Evolutionary conservation across 2,113 vertebrate genomes (phyloP).

Genomic region (Rhabdomys dilectus): DNA sequence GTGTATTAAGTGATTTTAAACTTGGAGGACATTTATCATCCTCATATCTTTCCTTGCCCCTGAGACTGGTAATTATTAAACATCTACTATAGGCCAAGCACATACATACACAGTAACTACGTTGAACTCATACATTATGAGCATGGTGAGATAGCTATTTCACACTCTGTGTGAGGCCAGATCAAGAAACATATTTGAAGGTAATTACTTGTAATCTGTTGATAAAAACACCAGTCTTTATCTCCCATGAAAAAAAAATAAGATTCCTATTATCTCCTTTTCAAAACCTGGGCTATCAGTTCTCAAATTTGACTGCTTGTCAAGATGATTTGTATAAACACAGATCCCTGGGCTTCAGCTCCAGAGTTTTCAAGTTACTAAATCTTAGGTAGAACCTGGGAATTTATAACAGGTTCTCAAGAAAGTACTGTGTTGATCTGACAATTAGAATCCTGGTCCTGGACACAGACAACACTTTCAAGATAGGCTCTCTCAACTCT

Average conservation of each 20-base stretch:
- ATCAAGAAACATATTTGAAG: not conserved
- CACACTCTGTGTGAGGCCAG: not conserved
- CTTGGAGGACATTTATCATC: not conserved
- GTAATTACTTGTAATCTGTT: constrained; percentile 38
- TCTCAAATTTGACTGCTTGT: not conserved
- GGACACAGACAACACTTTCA: not conserved
- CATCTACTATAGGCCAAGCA: not conserved
- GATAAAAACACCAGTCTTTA: not conserved
- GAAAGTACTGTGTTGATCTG: not conserved
- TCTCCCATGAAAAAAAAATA: not conserved
- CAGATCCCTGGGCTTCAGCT: not conserved
- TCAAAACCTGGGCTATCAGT: not conserved
- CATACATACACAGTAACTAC: not conserved
- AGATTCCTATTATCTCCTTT: constrained; percentile 21
- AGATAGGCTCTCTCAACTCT: not conserved
- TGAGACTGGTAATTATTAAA: constrained; percentile 17
- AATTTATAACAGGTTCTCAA: constrained; percentile 13
- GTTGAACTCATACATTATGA: not conserved
- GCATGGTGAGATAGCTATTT: not conserved
- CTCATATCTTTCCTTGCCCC: not conserved
- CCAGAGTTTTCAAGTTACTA: not conserved
- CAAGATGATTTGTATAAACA: not conserved
- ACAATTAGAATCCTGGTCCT: not conserved
- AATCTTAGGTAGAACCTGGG: not conserved
- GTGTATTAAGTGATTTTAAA: constrained; percentile 1